Percentiles rank a stretch among this genome's conserved stretches.
Conservation (phyloP, 2,113 vertebrate genomes). For the Thymallus thymallus region DNA sequence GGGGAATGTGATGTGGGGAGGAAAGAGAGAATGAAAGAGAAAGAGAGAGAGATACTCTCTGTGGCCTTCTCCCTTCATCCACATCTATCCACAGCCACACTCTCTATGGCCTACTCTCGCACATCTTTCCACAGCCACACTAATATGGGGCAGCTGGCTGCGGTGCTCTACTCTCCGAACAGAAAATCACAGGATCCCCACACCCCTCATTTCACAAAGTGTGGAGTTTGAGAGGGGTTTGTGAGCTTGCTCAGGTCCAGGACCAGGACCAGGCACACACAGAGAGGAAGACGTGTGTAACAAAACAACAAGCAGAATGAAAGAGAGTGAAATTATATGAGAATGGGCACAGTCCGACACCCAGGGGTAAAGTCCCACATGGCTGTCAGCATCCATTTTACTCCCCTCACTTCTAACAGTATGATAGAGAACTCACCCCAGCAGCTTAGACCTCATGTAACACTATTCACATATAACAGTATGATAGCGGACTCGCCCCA, state of each 20-base stretch:
- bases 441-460: neutral
- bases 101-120: neutral
- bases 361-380: slow-evolving; percentile 51
- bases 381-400: slow-evolving; percentile 59
- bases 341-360: slow-evolving; percentile 52
- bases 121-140: neutral
- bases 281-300: slow-evolving; percentile 19
- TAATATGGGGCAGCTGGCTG: neutral
- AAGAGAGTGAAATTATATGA: slow-evolving; percentile 60
- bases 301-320: slow-evolving; percentile 60
- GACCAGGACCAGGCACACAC: neutral
- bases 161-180: slow-evolving; percentile 15
- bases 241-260: slow-evolving; percentile 22
- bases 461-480: slow-evolving; percentile 34
- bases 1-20: neutral
- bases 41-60: slow-evolving; percentile 19
- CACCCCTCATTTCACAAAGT: slow-evolving; percentile 32
- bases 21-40: slow-evolving; percentile 11
- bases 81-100: neutral
- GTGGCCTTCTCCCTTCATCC: slow-evolving; percentile 13
- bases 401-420: slow-evolving; percentile 39
- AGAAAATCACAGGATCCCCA: slow-evolving; percentile 39
- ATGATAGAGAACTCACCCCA: slow-evolving; percentile 14
- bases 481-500: slow-evolving; percentile 12
- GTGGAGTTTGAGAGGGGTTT: slow-evolving; percentile 23